Percentiles rank a stretch among this genome's conserved stretches.
phyloP scores from a whole-genome alignment of 2,113 vertebrate species.

The Hymenochirus boettgeri region DNA sequence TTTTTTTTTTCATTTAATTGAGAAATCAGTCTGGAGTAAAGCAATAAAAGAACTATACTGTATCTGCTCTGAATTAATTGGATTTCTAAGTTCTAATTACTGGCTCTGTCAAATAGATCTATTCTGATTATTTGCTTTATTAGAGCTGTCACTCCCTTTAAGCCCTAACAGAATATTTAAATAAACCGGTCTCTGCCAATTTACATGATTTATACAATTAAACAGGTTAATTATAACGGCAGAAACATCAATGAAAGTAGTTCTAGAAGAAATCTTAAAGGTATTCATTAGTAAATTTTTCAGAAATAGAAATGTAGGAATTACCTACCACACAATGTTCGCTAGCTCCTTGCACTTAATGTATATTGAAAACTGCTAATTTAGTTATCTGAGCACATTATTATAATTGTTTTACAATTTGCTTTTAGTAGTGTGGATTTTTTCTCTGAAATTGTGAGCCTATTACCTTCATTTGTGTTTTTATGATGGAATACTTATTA shows the following conservation, averaged over 20 bases:
- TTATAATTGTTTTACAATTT: too few relatives aligned
- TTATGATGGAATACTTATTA: too few relatives aligned
- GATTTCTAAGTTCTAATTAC: constrained; percentile 54
- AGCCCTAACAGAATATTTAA: constrained; percentile 53
- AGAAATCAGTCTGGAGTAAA: constrained; percentile 25
- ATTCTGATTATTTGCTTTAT: constrained; percentile 57
- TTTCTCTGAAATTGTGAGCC: too few relatives aligned
- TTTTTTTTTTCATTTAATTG: constrained; percentile 6
- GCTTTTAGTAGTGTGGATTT: too few relatives aligned
- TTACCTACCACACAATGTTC: too few relatives aligned
- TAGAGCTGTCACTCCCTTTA: constrained; percentile 53
- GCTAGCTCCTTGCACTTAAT: too few relatives aligned
- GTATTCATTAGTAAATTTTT: constrained; percentile 23
- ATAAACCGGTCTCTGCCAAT: constrained; percentile 56
- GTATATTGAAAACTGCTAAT: too few relatives aligned
- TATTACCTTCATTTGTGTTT: too few relatives aligned
- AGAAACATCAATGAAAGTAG: constrained; percentile 39
- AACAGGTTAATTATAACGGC: constrained; percentile 50
- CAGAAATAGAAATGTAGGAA: too few relatives aligned
- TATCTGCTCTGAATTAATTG: constrained; percentile 50
- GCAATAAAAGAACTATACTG: constrained; percentile 30
- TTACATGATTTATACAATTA: constrained; percentile 51
- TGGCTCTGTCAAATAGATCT: constrained; percentile 55
- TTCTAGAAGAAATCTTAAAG: constrained; percentile 25
- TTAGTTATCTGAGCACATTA: too few relatives aligned